Evolutionary conservation across 2,797 vertebrate species (phyloP).

Genomic region (Echiichthys vipera): DNA sequence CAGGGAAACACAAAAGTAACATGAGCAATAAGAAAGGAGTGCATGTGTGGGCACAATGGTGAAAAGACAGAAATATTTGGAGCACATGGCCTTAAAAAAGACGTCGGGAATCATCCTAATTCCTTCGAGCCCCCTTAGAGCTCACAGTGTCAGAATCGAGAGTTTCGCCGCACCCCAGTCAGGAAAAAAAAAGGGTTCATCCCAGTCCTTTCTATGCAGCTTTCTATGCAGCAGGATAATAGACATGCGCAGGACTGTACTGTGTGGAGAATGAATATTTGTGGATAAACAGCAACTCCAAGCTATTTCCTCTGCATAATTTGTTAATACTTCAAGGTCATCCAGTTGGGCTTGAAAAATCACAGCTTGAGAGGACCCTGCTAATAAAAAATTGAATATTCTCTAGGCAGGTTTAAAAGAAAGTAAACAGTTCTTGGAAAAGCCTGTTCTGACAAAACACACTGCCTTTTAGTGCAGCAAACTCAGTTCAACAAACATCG

Average conservation of each 20-base stretch:
- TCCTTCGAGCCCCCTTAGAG: constrained; percentile 38
- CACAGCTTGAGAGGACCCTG: constrained; percentile 41
- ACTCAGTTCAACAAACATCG: constrained; percentile 17
- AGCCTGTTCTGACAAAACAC: constrained; percentile 15
- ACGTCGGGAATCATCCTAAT: constrained; percentile 44
- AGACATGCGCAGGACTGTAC: constrained; percentile 29
- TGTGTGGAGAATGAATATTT: constrained; percentile 66
- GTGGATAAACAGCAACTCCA: constrained; percentile 56
- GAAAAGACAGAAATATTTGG: constrained; percentile 36
- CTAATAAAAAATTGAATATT: constrained; percentile 50
- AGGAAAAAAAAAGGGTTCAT: constrained; percentile 55
- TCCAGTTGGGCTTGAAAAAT: constrained; percentile 48
- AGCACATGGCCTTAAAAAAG: constrained; percentile 54
- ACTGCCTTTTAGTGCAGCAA: constrained; percentile 17
- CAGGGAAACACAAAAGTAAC: constrained; percentile 13
- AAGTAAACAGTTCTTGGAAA: constrained; percentile 48
- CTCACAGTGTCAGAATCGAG: constrained; percentile 42
- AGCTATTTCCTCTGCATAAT: constrained; percentile 62
- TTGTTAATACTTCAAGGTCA: constrained; percentile 60
- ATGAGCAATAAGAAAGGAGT: background rate
- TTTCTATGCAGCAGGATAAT: constrained; percentile 31
- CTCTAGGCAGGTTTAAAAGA: constrained; percentile 26
- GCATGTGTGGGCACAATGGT: background rate
- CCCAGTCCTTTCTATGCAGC: constrained; percentile 43
- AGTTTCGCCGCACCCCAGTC: constrained; percentile 42